Evolutionary conservation across 2,888 invertebrate genomes (phyloP).

Genomic region (Conchocele bisecta): DNA sequence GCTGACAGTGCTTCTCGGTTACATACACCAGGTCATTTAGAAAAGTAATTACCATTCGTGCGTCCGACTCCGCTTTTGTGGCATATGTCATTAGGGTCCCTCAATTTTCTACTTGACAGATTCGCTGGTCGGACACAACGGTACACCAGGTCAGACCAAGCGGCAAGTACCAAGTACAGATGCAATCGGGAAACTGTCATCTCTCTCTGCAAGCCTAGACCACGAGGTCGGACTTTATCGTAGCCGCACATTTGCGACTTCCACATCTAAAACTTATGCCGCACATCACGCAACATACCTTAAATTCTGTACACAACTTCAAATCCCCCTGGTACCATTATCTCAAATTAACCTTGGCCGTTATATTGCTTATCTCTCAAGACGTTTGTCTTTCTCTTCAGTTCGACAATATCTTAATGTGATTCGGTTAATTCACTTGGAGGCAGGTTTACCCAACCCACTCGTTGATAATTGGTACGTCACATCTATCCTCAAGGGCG

Average conservation of each 20-base stretch:
- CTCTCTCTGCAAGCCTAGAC: background rate
- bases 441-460: background rate
- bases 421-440: background rate
- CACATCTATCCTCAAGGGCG: slow-evolving; percentile 5
- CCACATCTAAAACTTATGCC: background rate
- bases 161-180: too few species aligned
- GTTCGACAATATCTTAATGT: slow-evolving; percentile 4
- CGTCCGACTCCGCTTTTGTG: background rate
- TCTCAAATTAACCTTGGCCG: background rate
- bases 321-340: background rate
- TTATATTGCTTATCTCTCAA: slow-evolving; percentile 9
- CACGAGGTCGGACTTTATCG: background rate
- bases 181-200: too few species aligned
- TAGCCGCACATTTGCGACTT: background rate
- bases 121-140: background rate
- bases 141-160: background rate
- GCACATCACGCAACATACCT: background rate
- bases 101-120: background rate
- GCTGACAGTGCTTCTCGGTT: slow-evolving; percentile 14
- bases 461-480: background rate
- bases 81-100: background rate
- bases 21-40: background rate
- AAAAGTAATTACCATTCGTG: background rate
- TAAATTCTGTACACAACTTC: background rate
- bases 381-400: background rate